Evolutionary conservation across 1,140 invertebrate genomes (phyloP).

Genomic region (Pogonognathellus flavescens): DNA sequence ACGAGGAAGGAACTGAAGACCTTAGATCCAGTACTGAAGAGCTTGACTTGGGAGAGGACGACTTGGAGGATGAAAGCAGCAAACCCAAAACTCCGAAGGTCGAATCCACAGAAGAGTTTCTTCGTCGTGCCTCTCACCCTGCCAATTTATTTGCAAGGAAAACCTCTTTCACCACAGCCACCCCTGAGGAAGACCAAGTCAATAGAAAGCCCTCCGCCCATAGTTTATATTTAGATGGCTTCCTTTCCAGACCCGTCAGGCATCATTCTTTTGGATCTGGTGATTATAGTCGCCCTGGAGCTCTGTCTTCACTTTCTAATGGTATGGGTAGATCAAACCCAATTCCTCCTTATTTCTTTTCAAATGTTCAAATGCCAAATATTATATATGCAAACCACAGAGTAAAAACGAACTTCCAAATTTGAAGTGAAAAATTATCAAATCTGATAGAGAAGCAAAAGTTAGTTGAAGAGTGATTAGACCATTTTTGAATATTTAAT

Average conservation of each 20-base stretch:
- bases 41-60: conserved; percentile 61
- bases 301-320: conserved; percentile 56
- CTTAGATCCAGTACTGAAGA: conserved; percentile 78
- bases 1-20: conserved; percentile 84
- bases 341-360: too few species aligned
- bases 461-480: too few species aligned
- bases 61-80: conserved; percentile 69
- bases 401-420: too few species aligned
- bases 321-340: too few species aligned
- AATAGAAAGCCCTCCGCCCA: conserved; percentile 65
- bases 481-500: too few species aligned
- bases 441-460: too few species aligned
- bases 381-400: too few species aligned
- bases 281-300: conserved; percentile 58
- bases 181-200: conserved; percentile 51
- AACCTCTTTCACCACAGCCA: conserved; percentile 51
- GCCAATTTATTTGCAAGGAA: conserved; percentile 65
- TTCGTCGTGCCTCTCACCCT: conserved; percentile 67
- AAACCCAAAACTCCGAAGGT: conserved; percentile 69
- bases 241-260: conserved; percentile 56
- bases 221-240: conserved; percentile 63
- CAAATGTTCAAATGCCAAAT: too few species aligned
- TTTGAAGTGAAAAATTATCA: too few species aligned
- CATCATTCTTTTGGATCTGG: conserved; percentile 62
- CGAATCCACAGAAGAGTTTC: conserved; percentile 65